Evolutionary conservation across 1,140 invertebrate species (phyloP).

Genomic region (Temnothorax longispinosus): DNA sequence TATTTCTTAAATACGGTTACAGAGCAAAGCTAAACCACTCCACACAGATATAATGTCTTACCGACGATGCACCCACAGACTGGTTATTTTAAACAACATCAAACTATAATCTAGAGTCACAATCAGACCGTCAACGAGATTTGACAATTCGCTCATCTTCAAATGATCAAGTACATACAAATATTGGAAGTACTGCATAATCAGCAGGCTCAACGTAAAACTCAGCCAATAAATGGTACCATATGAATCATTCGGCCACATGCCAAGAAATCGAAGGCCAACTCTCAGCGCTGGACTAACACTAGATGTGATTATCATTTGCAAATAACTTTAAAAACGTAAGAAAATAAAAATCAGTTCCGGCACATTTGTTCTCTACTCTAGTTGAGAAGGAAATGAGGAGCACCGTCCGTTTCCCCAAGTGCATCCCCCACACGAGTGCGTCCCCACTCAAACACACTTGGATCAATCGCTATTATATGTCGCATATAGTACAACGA

Average conservation of each 20-base stretch:
- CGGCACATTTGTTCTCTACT: background rate
- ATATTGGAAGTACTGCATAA: conserved; percentile 39
- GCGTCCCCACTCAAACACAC: background rate
- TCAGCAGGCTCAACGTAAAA: background rate
- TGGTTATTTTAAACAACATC: conserved; percentile 15
- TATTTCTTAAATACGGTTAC: background rate
- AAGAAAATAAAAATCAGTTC: background rate
- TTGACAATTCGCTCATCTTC: background rate
- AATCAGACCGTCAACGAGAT: conserved; percentile 31
- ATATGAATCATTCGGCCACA: background rate
- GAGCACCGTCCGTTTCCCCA: background rate
- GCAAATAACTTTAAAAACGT: background rate
- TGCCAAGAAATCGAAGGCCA: background rate
- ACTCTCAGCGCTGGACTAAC: conserved; percentile 3
- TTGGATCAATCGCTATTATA: conserved; percentile 34
- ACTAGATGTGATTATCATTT: background rate
- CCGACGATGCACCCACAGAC: conserved; percentile 25
- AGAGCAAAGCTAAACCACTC: background rate
- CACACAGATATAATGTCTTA: background rate
- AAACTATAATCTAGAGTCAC: conserved; percentile 3
- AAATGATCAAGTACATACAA: conserved; percentile 14
- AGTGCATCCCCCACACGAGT: background rate
- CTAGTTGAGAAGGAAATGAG: background rate
- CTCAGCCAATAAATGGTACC: background rate
- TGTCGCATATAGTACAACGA: background rate